Evolutionary conservation across 2,888 invertebrate genomes (phyloP), one percentile per base, ranked within the genome.

Genomic region (Stenichneumon culpator): DNA sequence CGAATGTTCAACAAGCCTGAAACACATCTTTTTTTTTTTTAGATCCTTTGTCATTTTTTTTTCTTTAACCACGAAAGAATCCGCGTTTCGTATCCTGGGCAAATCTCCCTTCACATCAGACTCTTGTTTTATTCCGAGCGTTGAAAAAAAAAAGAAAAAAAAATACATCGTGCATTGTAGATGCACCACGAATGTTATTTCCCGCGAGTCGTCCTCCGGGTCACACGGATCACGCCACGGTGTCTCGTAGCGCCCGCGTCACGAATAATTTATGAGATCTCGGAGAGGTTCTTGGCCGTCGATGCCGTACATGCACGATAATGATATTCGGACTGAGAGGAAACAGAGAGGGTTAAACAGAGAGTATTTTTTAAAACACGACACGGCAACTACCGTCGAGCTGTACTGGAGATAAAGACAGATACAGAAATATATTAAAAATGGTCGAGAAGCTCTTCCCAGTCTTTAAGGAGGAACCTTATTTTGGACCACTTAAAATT

Each of bases 201-300:
- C 72, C 32, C 72, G 50, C 28, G 82, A 70, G 57, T 25, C 28
- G 75, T 82, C 75, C 54, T 82, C 19, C 68, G 28, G 65, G 44
- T 75, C 75, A 70, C 75, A 75, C 82, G 70, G 70, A 82, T 75
- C 81, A 28, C 36, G 79, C 72, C 19, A 22, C 70, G 14, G 39
- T 68, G 72, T 68, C 72, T 83, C 36, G 39, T 57, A 68, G 72
- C 73, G 36, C n/a, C 36, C 73, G 52, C 63, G 74, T 47, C 63
- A 83, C 68, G 79, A 83, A 84, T 87, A 84, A 87, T 86, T 86
- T 86, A 86, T 87, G 77, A 84, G 67, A 70, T 50, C 79, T 67
- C 67, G 77, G 54, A 60, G 44, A 60, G 44, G 44, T 28, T 16
- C 28, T 50, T 68, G 50, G 36, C 19, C 22, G 63, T 19, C 57